phyloP scores from a whole-genome alignment of 2,797 vertebrate genomes.

The Clarias fuscus region DNA sequence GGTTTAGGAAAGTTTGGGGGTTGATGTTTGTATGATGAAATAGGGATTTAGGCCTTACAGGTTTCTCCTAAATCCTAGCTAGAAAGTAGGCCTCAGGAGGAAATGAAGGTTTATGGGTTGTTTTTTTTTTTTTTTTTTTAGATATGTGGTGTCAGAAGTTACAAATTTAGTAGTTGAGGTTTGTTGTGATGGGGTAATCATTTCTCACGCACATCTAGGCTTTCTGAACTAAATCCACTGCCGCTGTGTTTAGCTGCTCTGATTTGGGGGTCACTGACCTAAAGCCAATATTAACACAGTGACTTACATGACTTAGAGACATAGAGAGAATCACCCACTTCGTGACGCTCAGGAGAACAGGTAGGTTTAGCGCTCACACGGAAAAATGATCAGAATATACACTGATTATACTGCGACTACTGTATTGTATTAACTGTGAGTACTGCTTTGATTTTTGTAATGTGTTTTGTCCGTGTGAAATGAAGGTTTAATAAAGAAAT shows the following conservation, averaged over 20 bases:
- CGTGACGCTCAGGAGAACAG: neutral
- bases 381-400: neutral
- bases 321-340: neutral
- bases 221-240: slow-evolving; percentile 18
- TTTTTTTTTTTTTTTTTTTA: no score
- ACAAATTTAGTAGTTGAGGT: neutral
- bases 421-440: neutral
- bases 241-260: neutral
- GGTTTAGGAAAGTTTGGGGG: neutral
- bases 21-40: neutral
- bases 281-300: slow-evolving; percentile 58
- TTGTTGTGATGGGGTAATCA: neutral
- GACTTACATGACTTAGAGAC: neutral
- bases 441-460: neutral
- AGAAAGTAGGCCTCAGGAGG: neutral
- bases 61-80: neutral
- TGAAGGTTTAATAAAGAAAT: neutral
- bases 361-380: neutral
- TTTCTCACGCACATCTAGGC: neutral
- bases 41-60: neutral
- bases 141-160: neutral
- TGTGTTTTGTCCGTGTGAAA: neutral
- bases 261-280: slow-evolving; percentile 56
- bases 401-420: neutral
- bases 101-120: neutral